Conservation (phyloP, 2,113 vertebrate genomes). For the Channa maculata region DNA sequence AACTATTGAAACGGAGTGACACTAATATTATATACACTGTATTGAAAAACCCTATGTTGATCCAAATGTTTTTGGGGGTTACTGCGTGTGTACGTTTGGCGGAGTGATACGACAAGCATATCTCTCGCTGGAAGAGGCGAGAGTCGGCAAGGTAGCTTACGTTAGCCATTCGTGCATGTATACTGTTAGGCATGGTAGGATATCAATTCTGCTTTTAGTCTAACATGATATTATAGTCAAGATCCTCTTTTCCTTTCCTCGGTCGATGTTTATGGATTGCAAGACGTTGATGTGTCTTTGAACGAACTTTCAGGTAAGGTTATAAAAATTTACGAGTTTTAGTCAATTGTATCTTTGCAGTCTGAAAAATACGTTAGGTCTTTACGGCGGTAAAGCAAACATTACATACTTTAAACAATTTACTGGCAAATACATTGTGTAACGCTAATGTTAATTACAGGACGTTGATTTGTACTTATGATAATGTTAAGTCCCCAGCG, state of each 20-base stretch:
- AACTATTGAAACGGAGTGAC: rapidly evolving
- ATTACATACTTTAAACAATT: no score
- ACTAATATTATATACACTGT: background rate
- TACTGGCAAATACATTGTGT: no score
- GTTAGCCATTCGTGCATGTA: conserved; percentile 31
- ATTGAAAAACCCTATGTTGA: background rate
- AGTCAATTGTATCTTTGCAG: no score
- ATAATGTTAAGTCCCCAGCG: no score
- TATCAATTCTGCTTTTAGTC: background rate
- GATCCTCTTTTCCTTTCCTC: background rate
- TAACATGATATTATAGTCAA: conserved; percentile 25
- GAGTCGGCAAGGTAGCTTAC: background rate
- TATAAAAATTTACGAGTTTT: no score
- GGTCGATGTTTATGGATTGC: conserved; percentile 61
- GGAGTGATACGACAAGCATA: conserved; percentile 66
- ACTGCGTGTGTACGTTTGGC: conserved; percentile 33
- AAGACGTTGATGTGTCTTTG: conserved; percentile 28
- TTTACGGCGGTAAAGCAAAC: no score
- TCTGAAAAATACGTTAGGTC: no score
- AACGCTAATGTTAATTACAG: no score
- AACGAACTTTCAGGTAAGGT: conserved; percentile 62
- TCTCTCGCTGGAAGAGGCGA: background rate
- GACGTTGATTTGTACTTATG: no score
- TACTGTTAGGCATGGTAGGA: background rate
- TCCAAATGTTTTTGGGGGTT: rapidly evolving